Conservation (phyloP, 2,113 vertebrate genomes). For the Megalops atlanticus region DNA sequence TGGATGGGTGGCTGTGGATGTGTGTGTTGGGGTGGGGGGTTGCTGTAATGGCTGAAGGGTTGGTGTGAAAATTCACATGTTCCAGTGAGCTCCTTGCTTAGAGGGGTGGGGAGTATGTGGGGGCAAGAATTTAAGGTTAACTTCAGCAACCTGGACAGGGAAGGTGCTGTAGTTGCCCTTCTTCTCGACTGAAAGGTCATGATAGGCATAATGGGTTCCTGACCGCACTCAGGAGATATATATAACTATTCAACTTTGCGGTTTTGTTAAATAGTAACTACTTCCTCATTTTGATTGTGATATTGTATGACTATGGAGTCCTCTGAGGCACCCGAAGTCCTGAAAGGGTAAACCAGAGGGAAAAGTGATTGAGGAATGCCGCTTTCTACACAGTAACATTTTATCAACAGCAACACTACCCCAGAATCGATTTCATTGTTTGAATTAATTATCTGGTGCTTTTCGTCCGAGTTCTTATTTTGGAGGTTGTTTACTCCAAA, state of each 20-base stretch:
- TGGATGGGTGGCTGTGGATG: background rate
- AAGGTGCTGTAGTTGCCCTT: background rate
- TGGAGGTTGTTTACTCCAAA: background rate
- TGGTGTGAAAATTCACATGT: constrained; percentile 4
- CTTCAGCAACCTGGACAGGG: background rate
- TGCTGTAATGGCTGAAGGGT: background rate
- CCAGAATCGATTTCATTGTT: too few relatives aligned
- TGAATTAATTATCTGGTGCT: too few relatives aligned
- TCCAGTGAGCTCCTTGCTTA: background rate
- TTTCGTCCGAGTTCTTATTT: background rate
- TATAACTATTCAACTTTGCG: too few relatives aligned
- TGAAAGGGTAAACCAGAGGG: too few relatives aligned
- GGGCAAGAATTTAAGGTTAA: background rate
- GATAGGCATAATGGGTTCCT: background rate
- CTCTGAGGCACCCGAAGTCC: too few relatives aligned
- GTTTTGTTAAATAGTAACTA: background rate
- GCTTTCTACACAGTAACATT: too few relatives aligned
- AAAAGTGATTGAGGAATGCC: too few relatives aligned
- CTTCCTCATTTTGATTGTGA: background rate
- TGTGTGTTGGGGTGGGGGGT: background rate
- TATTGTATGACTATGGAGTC: too few relatives aligned
- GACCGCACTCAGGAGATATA: background rate
- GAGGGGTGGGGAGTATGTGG: background rate
- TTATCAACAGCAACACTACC: too few relatives aligned
- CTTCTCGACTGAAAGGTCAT: background rate